Conservation (phyloP, 2,888 invertebrate species). For the Harpalus rufipes region DNA sequence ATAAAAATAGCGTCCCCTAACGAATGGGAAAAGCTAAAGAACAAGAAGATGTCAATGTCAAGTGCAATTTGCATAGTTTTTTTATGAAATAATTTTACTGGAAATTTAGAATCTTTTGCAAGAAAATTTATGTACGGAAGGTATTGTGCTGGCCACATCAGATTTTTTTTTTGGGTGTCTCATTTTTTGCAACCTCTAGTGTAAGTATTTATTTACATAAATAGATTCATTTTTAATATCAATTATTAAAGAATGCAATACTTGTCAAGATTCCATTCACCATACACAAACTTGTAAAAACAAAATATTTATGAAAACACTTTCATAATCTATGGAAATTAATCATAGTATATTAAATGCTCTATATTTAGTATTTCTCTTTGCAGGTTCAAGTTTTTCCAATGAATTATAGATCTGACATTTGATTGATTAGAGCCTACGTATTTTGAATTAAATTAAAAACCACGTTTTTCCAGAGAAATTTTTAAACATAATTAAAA, state of each 20-base stretch:
- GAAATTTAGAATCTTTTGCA: no score
- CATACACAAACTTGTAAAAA: not conserved
- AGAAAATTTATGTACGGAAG: no score
- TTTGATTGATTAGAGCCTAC: slow-evolving; percentile 27
- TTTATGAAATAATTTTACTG: no score
- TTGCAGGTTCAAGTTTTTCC: slow-evolving; percentile 31
- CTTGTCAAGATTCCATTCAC: not conserved
- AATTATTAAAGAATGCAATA: not conserved
- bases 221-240: not conserved
- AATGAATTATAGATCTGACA: not conserved
- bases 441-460: slow-evolving; percentile 6
- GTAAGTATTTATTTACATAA: no score
- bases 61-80: no score
- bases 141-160: no score
- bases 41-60: no score
- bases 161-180: no score
- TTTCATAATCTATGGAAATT: slow-evolving; percentile 14
- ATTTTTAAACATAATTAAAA: slow-evolving; percentile 25
- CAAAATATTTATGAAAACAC: slow-evolving; percentile 24
- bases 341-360: slow-evolving; percentile 7
- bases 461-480: not conserved
- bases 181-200: no score
- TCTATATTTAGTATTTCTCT: slow-evolving; percentile 34
- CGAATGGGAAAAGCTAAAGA: no score
- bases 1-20: no score